Conservation (phyloP, 2,797 vertebrate genomes). For the Streptopelia turtur region DNA sequence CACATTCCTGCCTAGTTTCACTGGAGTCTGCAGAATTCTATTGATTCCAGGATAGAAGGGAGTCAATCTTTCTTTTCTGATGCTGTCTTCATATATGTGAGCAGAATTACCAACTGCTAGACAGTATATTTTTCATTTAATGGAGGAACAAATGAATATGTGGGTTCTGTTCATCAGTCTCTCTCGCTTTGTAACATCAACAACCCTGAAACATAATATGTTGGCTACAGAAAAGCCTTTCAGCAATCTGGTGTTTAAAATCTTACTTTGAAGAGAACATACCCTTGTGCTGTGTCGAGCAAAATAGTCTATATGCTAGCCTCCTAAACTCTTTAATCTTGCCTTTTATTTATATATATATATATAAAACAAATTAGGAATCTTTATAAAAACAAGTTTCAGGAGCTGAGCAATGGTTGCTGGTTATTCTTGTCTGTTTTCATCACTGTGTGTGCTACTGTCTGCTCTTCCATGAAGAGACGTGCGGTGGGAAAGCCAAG, state of each 20-base stretch:
- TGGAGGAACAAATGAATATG: neutral
- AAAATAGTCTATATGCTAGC: neutral
- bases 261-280: neutral
- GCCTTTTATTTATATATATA: neutral
- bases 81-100: neutral
- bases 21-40: neutral
- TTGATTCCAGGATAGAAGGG: neutral
- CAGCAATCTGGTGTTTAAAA: neutral
- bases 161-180: neutral
- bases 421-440: neutral
- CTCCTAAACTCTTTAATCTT: neutral
- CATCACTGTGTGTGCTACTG: accelerated
- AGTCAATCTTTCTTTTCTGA: neutral
- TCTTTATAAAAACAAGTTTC: neutral
- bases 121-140: neutral
- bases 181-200: neutral
- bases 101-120: neutral
- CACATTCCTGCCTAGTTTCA: neutral
- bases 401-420: neutral
- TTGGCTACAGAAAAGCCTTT: neutral
- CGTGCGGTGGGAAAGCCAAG: neutral
- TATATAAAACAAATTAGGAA: neutral
- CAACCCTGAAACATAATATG: neutral
- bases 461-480: neutral
- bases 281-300: neutral